Conservation (phyloP, 2,113 vertebrate species). For the Bombycilla garrulus region DNA sequence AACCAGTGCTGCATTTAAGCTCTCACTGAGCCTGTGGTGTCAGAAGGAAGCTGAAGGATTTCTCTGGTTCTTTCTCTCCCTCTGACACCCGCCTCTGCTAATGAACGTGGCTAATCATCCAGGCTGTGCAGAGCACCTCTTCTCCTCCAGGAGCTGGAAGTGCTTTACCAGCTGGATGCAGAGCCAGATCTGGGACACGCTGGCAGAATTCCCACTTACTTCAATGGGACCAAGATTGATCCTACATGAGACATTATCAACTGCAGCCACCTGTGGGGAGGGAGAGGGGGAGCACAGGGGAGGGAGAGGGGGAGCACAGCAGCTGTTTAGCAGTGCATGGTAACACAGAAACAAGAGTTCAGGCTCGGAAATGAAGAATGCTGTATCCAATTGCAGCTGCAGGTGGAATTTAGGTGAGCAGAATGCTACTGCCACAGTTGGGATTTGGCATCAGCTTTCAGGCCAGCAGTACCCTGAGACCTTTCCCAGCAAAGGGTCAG, state of each 20-base stretch:
- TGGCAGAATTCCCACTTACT: slow-evolving; percentile 53
- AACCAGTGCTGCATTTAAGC: background rate
- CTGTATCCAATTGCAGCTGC: slow-evolving; percentile 59
- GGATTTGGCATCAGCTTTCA: slow-evolving; percentile 46
- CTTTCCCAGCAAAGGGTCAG: slow-evolving; percentile 47
- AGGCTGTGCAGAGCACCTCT: background rate
- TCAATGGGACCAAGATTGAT: slow-evolving; percentile 53
- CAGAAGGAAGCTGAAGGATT: background rate
- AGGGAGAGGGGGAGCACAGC: slow-evolving; percentile 1
- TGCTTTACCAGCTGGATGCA: slow-evolving; percentile 43
- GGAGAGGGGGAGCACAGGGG: background rate
- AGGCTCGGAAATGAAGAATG: slow-evolving; percentile 49
- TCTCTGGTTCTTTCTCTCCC: background rate
- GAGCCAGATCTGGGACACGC: background rate
- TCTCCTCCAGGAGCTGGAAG: background rate
- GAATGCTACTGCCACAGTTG: background rate
- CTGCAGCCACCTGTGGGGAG: slow-evolving; percentile 46
- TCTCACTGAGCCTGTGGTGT: background rate
- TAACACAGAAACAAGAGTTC: slow-evolving; percentile 34
- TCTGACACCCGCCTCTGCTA: background rate
- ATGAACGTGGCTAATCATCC: slow-evolving; percentile 11
- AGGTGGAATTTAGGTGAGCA: slow-evolving; percentile 67
- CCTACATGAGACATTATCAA: slow-evolving; percentile 54
- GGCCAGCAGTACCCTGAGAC: background rate
- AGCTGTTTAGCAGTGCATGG: slow-evolving; percentile 13